Base-by-base conservation (phyloP, 1,140 invertebrate genomes). In the Chlorops oryzae region DNA sequence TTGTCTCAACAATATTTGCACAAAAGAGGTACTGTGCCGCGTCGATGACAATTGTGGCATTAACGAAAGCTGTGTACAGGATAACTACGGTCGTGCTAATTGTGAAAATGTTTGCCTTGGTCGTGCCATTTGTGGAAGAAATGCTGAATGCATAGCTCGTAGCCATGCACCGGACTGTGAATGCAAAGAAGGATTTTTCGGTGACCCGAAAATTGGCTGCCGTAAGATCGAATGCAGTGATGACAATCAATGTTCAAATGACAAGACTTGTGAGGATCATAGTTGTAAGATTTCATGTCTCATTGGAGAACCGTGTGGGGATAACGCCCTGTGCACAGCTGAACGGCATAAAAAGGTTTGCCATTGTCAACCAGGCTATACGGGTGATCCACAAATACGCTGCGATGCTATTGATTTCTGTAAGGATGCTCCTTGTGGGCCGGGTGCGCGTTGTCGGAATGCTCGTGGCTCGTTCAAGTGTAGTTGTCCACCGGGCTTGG, bases 281-380 rank as follows among this genome's bases (percentile, higher is more conserved):
- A 85, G 83, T 71, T 92, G 90, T 68, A 86, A 87, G 75, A 88
- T 90, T 52, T 87, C 88, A 22, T 94, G 91, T 67, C 74, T 89
- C 5, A 79, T 81, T 1, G 73, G 83, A 15, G 88, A 91, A 74
- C 81, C 85, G 15, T 93, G 90, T 58, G 88, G 88, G 9, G 78
- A 81, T 17, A 91, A 92, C 72, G 84, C 90, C 0, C 73, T 92
- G 17, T 92, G 89, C 67, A 84, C 87, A 17, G 84, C 87, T 2
- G 83, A 90, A 67, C 81, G 82, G 58, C 88, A 91, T 61, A 75
- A 76, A 53, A 81, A 82, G 62, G 73, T 82, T 40, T 93, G 90
- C 60, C 83, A 85, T 57, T 93, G 90, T 69, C 87, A 89, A 67
- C 87, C 89, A 13, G 90, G 90, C 1, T 92, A 83, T 61, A 89